Base-by-base conservation (phyloP, 2,888 invertebrate genomes). In the Cremastinae sp. region DNA sequence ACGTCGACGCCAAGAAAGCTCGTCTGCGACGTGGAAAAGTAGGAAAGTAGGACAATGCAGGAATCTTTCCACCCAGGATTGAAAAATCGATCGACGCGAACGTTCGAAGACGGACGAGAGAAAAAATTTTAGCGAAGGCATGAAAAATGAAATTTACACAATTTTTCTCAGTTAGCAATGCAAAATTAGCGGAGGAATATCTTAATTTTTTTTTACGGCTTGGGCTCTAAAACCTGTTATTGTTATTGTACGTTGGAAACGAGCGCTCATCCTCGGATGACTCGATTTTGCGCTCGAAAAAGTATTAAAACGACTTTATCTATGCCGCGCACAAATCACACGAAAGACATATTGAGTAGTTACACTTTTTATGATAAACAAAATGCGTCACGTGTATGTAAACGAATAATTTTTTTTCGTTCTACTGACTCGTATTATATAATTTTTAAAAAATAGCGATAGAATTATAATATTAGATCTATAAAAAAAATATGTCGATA, bases 11-110 rank as follows among this genome's bases (percentile, higher is more conserved):
- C n/a, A 20, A 41, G 55, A 69, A 45, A 39, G 20, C 56, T 22
- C 58, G 39, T 12, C 20, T 7, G 20, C 22, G 39, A 12, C 39
- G 9, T 39, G 41, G 65, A 74, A 56, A 59, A 74, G 53, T 18
- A 53, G 79, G 83, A 83, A 74, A 65, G 22, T 85, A 79, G 84
- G 80, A 75, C 84, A 78, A 65, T 78, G 82, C 80, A 83, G 83
- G 81, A 84, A 58, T 74, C 56, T 45, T 66, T 68, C n/a, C 45
- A 39, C 18, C 43, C 55, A 22, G 70, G 28, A 16, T 37, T 51
- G 41, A 47, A 49, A 58, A 55, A 66, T 77, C 77, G 69, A 74
- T 77, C 55, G 39, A 41, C 22, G 22, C 18, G 12, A 9, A 16
- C 45, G 12, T 7, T 14, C 45, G 43, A 7, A 22, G 49, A 35